Conservation (phyloP, 1,140 invertebrate genomes). For the Zelostemma sp. region DNA sequence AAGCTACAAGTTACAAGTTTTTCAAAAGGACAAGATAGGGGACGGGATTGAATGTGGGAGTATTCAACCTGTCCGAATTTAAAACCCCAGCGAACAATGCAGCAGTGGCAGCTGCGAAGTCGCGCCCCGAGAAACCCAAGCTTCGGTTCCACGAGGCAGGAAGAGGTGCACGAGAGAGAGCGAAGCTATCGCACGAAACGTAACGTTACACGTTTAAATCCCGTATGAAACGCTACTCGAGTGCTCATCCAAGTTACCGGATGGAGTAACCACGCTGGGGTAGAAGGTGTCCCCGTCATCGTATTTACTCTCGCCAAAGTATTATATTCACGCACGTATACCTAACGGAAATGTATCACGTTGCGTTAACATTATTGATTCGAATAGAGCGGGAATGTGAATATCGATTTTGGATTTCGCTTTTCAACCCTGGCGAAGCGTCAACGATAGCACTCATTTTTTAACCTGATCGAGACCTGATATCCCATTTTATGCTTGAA, state of each 20-base stretch:
- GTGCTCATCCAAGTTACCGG: conserved; percentile 51
- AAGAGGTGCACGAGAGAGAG: conserved; percentile 45
- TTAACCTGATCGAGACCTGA: no score
- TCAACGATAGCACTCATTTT: no score
- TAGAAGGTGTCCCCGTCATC: conserved; percentile 30
- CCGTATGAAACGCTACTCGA: conserved; percentile 65
- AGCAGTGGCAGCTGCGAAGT: conserved; percentile 45
- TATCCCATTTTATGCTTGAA: no score
- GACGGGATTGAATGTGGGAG: conserved; percentile 50
- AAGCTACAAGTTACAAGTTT: conserved; percentile 40
- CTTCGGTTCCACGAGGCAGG: conserved; percentile 51
- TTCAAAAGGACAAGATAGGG: conserved; percentile 23
- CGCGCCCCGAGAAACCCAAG: conserved; percentile 58
- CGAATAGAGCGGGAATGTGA: no score
- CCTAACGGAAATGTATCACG: not conserved
- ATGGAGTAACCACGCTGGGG: conserved; percentile 49
- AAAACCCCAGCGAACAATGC: conserved; percentile 59
- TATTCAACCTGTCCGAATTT: conserved; percentile 62
- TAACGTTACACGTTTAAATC: conserved; percentile 68
- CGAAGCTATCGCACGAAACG: conserved; percentile 32
- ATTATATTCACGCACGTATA: not conserved
- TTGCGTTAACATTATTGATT: not conserved
- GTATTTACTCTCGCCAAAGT: conserved; percentile 1
- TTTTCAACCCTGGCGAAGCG: no score
- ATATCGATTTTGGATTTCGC: no score